Evolutionary conservation across 1,140 invertebrate genomes (phyloP).

Genomic region (Drosophila oshimai): DNA sequence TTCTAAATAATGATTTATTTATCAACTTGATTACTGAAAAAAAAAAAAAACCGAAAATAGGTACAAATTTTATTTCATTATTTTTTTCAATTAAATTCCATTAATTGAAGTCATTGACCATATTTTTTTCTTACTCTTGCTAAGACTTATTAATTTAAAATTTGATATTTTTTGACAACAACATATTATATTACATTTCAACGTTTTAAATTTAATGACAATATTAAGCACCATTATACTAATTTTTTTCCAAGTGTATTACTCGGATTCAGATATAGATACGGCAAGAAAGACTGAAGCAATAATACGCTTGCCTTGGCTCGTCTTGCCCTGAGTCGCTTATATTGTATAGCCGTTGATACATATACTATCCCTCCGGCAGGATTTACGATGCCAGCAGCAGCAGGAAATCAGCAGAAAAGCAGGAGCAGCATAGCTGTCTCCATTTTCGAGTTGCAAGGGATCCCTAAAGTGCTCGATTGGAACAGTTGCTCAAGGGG

Average conservation of each 20-base stretch:
- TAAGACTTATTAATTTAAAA: no score
- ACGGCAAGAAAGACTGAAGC: constrained; percentile 54
- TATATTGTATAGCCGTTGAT: constrained; percentile 42
- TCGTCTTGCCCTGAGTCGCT: constrained; percentile 49
- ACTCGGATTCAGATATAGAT: not conserved
- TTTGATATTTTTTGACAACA: not conserved
- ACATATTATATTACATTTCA: not conserved
- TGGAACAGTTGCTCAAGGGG: constrained; percentile 21
- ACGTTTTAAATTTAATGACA: no score
- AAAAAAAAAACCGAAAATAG: no score
- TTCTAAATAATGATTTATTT: no score
- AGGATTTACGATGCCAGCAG: constrained; percentile 63
- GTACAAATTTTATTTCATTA: no score
- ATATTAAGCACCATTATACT: no score
- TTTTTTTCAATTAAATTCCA: no score
- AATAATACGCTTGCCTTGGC: constrained; percentile 77
- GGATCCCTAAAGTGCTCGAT: constrained; percentile 29
- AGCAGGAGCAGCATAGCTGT: constrained; percentile 39
- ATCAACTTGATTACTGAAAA: no score
- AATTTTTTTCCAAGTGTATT: not conserved
- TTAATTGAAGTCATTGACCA: no score
- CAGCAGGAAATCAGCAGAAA: constrained; percentile 43
- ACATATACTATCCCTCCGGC: constrained; percentile 49
- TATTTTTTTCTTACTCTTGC: no score
- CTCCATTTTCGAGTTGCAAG: constrained; percentile 65